Base-by-base conservation (phyloP, 2,797 vertebrate genomes). In the Leontopithecus rosalia region DNA sequence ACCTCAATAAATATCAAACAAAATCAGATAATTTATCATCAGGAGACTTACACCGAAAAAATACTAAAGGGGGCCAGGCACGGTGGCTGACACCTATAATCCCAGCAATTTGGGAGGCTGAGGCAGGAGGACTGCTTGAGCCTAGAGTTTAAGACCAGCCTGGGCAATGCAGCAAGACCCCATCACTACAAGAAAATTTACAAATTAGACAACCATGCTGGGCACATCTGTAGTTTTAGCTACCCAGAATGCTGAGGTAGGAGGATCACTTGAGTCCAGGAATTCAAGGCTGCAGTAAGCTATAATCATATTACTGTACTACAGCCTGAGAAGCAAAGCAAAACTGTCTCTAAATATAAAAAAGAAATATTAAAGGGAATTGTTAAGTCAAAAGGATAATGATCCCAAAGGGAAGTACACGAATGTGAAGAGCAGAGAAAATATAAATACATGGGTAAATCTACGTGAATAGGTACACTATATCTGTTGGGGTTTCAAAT, bases 341-440 rank as follows among this genome's bases (percentile, higher is more conserved):
- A 67, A 67, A 67, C 61, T 67, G 33, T 67, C 61, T n/a, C 61
- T 67, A 67, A 67, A n/a, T 67, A 67, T n/a, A 17, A 67, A 67
- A 67, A 4, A n/a, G 61, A 67, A 67, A n/a, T 67, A 67, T 8
- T 76, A 83, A 81, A 48, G 2, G 28, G 20, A n/a, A 90, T 57
- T 58, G 87, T 70, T 87, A 57, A 80, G 75, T 33, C 43, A 75
- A 91, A 88, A 87, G 24, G 76, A 91, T 76, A 96, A 83, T 28
- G 13, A 61, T 76, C 39, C 73, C 48, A 52, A 76, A 73, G 58
- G 17, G 17, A 93, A 88, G 12, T 75, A 41, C 28, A 19, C 46
- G 41, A 93, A 46, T 1, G 2, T n/a, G 30, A 95, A 80, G 9
- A 93, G 11, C 67, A 93, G 7, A 79, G 77, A 90, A 92, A 91